Percentiles rank a stretch among this genome's conserved stretches.
Conservation (phyloP, 1,140 invertebrate species). For the Notospermus geniculatus region DNA sequence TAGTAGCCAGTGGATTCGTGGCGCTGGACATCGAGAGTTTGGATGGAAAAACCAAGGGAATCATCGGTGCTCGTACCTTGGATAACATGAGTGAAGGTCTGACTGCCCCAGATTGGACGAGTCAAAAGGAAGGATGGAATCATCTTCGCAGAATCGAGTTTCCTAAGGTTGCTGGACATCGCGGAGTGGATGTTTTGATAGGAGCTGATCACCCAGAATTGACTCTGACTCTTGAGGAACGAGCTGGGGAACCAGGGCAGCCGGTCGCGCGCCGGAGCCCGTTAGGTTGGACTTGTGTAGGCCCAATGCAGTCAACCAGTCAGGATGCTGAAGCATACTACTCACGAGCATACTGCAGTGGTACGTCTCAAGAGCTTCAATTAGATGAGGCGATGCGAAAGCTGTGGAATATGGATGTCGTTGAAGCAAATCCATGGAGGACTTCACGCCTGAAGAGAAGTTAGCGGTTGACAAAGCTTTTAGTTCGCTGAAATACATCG, state of each 20-base stretch:
- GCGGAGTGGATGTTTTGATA: not conserved
- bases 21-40: not conserved
- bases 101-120: not conserved
- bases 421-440: not conserved
- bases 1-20: not conserved
- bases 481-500: not conserved
- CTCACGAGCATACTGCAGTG: not conserved
- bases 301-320: not conserved
- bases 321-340: not conserved
- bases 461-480: not conserved
- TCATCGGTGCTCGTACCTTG: not conserved
- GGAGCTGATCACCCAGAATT: slow-evolving; percentile 2
- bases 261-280: not conserved
- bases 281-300: slow-evolving; percentile 1
- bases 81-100: not conserved
- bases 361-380: not conserved
- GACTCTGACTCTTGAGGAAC: not conserved
- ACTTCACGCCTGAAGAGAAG: not conserved
- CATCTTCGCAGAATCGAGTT: not conserved
- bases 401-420: not conserved
- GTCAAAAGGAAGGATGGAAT: not conserved
- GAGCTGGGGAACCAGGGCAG: not conserved
- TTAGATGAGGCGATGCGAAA: not conserved
- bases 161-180: not conserved
- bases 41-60: not conserved